Conservation (phyloP, 2,113 vertebrate species). For the Burhinus bistriatus region DNA sequence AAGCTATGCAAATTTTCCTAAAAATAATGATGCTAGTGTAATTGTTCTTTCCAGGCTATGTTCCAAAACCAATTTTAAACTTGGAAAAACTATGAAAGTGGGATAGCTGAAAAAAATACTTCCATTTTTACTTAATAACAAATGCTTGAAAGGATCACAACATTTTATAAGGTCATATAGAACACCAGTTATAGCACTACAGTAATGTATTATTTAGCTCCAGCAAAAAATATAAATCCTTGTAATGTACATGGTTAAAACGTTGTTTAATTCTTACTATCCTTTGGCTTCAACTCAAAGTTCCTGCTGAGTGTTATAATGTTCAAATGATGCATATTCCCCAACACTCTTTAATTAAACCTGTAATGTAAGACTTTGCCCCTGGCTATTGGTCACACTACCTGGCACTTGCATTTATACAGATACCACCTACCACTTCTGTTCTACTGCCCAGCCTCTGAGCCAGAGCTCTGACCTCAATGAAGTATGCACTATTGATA, state of each 20-base stretch:
- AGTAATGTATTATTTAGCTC: slow-evolving; percentile 23
- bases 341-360: neutral
- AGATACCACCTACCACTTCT: neutral
- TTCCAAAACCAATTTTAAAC: neutral
- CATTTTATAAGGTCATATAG: slow-evolving; percentile 47
- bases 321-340: neutral
- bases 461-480: neutral
- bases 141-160: neutral
- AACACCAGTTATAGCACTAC: slow-evolving; percentile 14
- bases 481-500: fast-evolving
- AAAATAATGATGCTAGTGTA: neutral
- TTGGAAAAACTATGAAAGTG: neutral
- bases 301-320: neutral
- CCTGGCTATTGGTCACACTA: neutral
- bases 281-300: slow-evolving; percentile 7
- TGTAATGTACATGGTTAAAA: slow-evolving; percentile 10
- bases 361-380: neutral
- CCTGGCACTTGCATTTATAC: neutral
- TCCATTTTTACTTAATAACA: neutral
- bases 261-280: slow-evolving; percentile 38
- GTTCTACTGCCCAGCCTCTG: neutral
- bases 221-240: slow-evolving; percentile 47
- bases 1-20: neutral
- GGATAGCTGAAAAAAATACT: neutral
- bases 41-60: neutral